Evolutionary conservation across 2,888 invertebrate genomes (phyloP).

Genomic region (Adela reaumurella): DNA sequence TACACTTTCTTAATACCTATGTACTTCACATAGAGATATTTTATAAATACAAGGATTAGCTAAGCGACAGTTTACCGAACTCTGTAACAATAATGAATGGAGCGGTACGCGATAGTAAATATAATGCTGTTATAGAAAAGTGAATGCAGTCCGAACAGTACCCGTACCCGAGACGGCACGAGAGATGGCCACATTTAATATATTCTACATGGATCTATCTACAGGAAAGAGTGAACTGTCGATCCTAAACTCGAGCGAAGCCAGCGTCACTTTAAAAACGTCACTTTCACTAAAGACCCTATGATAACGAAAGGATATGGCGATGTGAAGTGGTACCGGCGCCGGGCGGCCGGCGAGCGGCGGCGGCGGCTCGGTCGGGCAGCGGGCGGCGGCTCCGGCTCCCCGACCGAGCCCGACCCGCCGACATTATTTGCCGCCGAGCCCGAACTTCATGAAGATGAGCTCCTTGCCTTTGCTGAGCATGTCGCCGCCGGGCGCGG

Average conservation of each 20-base stretch:
- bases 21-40: slow-evolving; percentile 13
- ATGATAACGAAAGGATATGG: background rate
- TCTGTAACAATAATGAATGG: background rate
- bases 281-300: background rate
- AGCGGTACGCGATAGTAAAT: background rate
- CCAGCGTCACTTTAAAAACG: background rate
- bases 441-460: slow-evolving; percentile 91
- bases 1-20: slow-evolving; percentile 36
- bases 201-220: background rate
- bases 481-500: slow-evolving; percentile 85
- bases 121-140: slow-evolving; percentile 1
- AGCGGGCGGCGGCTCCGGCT: slow-evolving; percentile 17
- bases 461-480: slow-evolving; percentile 91
- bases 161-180: too few relatives aligned
- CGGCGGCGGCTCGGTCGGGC: too few relatives aligned
- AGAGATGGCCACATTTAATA: too few relatives aligned
- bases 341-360: slow-evolving; percentile 12
- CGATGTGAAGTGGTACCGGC: too few relatives aligned
- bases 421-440: slow-evolving; percentile 69
- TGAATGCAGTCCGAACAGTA: background rate
- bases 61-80: background rate
- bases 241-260: slow-evolving; percentile 1
- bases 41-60: background rate
- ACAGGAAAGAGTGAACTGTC: background rate
- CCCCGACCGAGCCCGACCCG: slow-evolving; percentile 21